Base-by-base conservation (phyloP, 2,888 invertebrate species). In the Acleris literana region DNA sequence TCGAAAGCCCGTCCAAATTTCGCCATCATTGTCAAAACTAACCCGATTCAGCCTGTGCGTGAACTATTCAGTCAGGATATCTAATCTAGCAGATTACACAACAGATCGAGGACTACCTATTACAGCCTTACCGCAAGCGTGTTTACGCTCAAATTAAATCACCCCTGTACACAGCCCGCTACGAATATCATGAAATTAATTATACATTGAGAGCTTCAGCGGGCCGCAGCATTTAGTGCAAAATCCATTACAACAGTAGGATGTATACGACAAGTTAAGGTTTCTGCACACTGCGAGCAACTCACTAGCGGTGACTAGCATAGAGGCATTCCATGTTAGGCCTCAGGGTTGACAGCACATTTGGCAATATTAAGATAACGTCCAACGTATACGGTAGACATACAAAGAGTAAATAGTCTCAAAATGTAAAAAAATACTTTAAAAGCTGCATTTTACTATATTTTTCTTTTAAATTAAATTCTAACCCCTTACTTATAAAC, bases 71-170 rank as follows among this genome's bases (percentile, higher is more conserved):
- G 4, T 13, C 39, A 4, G 39, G 11, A 39, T 39, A 39, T 39
- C 39, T 33, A 33, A 33, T 33, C 33, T 9, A 33, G 13, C 3
- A 39, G 13, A 39, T 39, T 11, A 46, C 7, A 46, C 46, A 17
- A 46, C 16, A n/a, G n/a, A 18, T 49, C 49, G 49, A 18, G 7
- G 17, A 49, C 49, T 49, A 9, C 13, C 54, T 29, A 39, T 54
- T 39, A 54, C 54, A 17, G 52, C 16, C 13, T 44, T 22, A 53
- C 17, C 46, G 18, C 25, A 43, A 29, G 20, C 44, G 22, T 54
- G 57, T 52, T 29, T 53, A 48, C 59, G 49, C 39, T 9, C 59
- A 55, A 59, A 64, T 64, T 55, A 11, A 48, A 39, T 52, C 56
- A 29, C 29, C 20, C 18, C 13, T 22, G n/a, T 22, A 20, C 22